Evolutionary conservation across 2,888 invertebrate species (phyloP).

Genomic region (Venustoraphidia nigricollis): DNA sequence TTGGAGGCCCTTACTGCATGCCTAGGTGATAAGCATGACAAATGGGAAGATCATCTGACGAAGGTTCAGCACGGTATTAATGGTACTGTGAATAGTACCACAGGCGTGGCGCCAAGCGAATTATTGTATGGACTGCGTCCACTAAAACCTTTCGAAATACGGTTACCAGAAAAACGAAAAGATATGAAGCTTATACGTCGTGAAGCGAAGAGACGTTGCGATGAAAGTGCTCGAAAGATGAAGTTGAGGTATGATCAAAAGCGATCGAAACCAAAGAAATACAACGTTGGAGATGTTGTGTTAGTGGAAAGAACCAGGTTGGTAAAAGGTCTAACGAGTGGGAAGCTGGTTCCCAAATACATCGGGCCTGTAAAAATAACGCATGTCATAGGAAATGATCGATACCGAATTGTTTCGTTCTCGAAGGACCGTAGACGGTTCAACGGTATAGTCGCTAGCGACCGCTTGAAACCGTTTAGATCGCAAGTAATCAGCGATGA

Average conservation of each 20-base stretch:
- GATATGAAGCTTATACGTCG: not conserved
- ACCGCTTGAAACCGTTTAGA: conserved; percentile 1
- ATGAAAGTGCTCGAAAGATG: not conserved
- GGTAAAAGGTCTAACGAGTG: conserved; percentile 8
- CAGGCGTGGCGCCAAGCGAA: conserved; percentile 11
- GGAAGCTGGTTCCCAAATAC: conserved; percentile 10
- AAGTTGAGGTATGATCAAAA: too few species aligned
- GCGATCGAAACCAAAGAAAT: not conserved
- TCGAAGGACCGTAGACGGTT: conserved; percentile 9
- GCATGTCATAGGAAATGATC: conserved; percentile 7
- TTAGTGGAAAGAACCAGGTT: conserved; percentile 7
- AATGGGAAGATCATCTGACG: conserved; percentile 11
- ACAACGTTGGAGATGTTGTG: conserved; percentile 4
- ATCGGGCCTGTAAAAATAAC: conserved; percentile 9
- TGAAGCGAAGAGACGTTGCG: conserved; percentile 1
- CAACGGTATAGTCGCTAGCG: conserved; percentile 8
- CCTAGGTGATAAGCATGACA: conserved; percentile 5
- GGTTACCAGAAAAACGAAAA: not conserved
- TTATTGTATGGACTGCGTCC: conserved; percentile 12
- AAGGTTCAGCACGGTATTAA: conserved; percentile 12
- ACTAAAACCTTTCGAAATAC: too few species aligned
- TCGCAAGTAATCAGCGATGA: not conserved
- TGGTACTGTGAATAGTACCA: conserved; percentile 11
- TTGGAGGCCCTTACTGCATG: conserved; percentile 5
- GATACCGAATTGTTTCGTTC: conserved; percentile 7